A percentile compares a stretch with the other conserved stretches of the same genome.
These are phyloP conservation scores for Poecile montanus DNA, from an alignment of 2,797 vertebrate species.

Conservation along the genomic window DNA sequence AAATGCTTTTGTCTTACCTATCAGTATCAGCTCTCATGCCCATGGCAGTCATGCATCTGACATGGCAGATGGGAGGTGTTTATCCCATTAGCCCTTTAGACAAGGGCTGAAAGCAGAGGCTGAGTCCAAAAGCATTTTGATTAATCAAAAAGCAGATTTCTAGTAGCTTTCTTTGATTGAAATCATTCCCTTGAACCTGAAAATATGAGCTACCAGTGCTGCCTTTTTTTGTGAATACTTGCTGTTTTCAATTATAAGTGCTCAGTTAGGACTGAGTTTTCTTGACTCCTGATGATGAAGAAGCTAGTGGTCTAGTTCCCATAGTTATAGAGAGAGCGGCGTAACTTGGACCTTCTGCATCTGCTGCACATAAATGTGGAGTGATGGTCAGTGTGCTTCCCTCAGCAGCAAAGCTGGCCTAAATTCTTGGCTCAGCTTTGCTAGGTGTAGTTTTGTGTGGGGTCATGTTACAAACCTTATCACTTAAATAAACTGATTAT, in stretches of 20 bases:
- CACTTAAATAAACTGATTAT: background rate
- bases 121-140: background rate
- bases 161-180: background rate
- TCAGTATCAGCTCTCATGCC: background rate
- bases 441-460: background rate
- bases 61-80: background rate
- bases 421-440: background rate
- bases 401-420: background rate
- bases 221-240: background rate
- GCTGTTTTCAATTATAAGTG: background rate
- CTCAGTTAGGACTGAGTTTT: background rate
- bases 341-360: background rate
- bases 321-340: background rate
- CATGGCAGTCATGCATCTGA: background rate
- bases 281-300: background rate
- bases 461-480: background rate
- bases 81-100: background rate
- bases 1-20: background rate
- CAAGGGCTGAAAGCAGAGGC: background rate
- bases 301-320: fast-evolving
- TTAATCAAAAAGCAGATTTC: background rate
- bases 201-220: background rate
- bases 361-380: background rate
- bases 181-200: background rate
- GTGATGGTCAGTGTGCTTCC: background rate